Evolutionary conservation across 2,113 vertebrate genomes (phyloP).

Genomic region (Phylloscopus trochiloides): DNA sequence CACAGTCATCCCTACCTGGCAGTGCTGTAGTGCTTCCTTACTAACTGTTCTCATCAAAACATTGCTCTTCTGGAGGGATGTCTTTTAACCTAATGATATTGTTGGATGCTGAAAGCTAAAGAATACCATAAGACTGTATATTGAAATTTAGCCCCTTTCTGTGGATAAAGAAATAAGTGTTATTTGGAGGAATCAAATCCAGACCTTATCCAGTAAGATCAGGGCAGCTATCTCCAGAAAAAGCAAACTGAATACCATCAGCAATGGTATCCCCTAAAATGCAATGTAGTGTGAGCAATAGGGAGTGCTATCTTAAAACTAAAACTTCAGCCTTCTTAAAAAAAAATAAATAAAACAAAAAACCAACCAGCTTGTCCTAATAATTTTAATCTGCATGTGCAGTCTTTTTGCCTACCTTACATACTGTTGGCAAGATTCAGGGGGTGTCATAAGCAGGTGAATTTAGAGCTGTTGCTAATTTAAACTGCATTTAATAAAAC

Average conservation of each 20-base stretch:
- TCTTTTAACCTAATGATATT: not conserved
- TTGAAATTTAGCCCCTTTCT: not conserved
- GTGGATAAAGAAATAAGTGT: not conserved
- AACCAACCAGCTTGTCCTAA: not conserved
- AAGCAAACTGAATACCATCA: not conserved
- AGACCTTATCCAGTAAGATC: not conserved
- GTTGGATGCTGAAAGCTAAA: not conserved
- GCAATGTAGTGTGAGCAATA: not conserved
- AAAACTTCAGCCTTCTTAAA: not conserved
- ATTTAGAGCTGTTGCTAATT: slow-evolving; percentile 55
- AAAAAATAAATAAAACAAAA: not conserved
- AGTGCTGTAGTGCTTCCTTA: not conserved
- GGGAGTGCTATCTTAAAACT: not conserved
- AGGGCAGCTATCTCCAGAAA: not conserved
- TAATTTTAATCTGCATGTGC: not conserved
- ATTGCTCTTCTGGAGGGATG: not conserved
- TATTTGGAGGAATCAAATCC: not conserved
- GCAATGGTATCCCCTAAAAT: not conserved
- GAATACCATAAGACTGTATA: not conserved
- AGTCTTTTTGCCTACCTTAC: not conserved
- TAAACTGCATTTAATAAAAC: slow-evolving; percentile 58
- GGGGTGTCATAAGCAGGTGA: not conserved
- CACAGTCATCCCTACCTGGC: not conserved
- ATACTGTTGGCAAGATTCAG: not conserved
- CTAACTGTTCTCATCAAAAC: not conserved